Evolutionary conservation across 2,888 invertebrate species (phyloP).

Genomic region (Saturnia pavonia): DNA sequence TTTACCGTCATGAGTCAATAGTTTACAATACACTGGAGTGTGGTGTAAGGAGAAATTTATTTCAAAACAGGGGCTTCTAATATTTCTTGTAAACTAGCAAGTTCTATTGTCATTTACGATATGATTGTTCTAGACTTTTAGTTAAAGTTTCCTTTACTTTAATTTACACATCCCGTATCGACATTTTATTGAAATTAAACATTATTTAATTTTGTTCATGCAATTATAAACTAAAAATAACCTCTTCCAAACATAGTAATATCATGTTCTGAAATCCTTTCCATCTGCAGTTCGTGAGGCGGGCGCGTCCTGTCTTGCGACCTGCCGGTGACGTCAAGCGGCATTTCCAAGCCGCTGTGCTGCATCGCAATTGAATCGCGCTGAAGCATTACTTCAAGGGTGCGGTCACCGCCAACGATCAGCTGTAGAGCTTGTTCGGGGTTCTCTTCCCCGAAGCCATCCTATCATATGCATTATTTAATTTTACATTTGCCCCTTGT

Average conservation of each 20-base stretch:
- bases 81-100: no score
- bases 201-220: no score
- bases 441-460: constrained; percentile 69
- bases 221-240: constrained; percentile 26
- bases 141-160: no score
- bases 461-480: constrained; percentile 45
- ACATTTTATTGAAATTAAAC: no score
- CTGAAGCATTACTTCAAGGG: constrained; percentile 60
- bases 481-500: no score
- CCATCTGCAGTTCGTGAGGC: constrained; percentile 51
- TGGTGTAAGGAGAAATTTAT: no score
- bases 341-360: constrained; percentile 46
- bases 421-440: constrained; percentile 50
- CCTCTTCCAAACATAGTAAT: constrained; percentile 59
- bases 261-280: constrained; percentile 58
- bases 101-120: no score
- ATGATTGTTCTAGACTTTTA: no score
- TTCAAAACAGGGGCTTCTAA: no score
- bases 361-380: constrained; percentile 39
- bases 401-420: constrained; percentile 53
- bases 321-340: constrained; percentile 42
- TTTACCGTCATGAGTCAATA: no score
- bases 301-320: constrained; percentile 49
- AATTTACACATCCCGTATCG: no score
- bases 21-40: no score